Evolutionary conservation across 2,888 invertebrate genomes (phyloP), one percentile per base, ranked within the genome.

Genomic region (Aleiodes leptofemur): DNA sequence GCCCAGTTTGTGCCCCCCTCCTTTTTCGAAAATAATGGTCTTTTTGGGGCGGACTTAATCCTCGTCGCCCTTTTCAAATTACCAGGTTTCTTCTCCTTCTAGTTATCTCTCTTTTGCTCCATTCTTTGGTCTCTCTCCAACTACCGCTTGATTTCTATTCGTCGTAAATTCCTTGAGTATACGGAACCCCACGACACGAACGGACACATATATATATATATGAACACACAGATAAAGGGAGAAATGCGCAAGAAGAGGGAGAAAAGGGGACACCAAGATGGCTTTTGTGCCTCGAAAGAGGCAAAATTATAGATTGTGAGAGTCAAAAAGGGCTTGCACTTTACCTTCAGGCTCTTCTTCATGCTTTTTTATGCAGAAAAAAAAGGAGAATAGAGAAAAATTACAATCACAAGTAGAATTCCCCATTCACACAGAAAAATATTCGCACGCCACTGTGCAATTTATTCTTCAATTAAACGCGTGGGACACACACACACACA

Each of bases 151-250:
- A 81, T 80, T 79, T 81, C 79, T 80, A 80, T 82, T 80, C 83
- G 81, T 78, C 83, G 83, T 87, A 88, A 88, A 87, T 86, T 86
- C 79, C 82, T 83, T 85, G 83, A 82, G 83, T 82, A 76, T 75
- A 75, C 72, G 55, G 73, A 74, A 61, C 61, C 70, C 66, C 23
- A 34, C 34, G 34, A 34, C 34, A 34, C 34, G 6, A 4, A 34
- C 34, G 3, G 2, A 34, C 6, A 34, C 34, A 34, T 6, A 34
- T 34, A 34, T 23, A 23, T 23, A 23, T 23, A 23, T 23, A 23
- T 14, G 51, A 51, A 13, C 4, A 59, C 59, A 59, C 34, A 31
- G 9, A 7, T 38, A 13, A 31, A 31, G 8, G n/a, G 64, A 38
- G 66, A 14, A 16, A 16, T 11, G 23, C 16, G 50, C 9, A 43